Conservation (phyloP, 1,140 invertebrate species). For the Pissodes strobi region DNA sequence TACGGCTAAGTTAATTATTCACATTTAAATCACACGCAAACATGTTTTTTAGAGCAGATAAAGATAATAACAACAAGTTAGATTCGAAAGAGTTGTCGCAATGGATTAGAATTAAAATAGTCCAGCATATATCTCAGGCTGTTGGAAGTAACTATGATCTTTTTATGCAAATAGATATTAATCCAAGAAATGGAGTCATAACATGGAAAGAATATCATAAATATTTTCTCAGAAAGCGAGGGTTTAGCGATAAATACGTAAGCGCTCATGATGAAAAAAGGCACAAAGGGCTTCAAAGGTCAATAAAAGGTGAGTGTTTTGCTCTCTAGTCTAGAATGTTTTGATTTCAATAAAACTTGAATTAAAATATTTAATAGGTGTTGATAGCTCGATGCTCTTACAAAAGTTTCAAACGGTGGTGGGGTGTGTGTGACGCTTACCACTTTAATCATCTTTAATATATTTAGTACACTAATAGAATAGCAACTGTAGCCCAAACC, state of each 20-base stretch:
- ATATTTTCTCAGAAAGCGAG: slow-evolving; percentile 71
- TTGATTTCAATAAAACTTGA: too few relatives aligned
- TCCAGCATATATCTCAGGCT: slow-evolving; percentile 74
- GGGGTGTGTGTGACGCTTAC: too few relatives aligned
- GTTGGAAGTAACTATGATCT: slow-evolving; percentile 73
- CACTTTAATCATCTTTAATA: too few relatives aligned
- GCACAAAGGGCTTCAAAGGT: slow-evolving; percentile 60
- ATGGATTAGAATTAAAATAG: slow-evolving; percentile 76
- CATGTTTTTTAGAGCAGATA: slow-evolving; percentile 76
- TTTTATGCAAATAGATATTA: slow-evolving; percentile 73
- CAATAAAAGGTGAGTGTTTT: slow-evolving; percentile 57
- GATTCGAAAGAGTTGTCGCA: slow-evolving; percentile 68
- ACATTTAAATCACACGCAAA: too few relatives aligned
- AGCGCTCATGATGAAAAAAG: slow-evolving; percentile 69
- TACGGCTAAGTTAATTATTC: too few relatives aligned
- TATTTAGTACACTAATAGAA: too few relatives aligned
- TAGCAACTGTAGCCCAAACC: too few relatives aligned
- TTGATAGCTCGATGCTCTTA: too few relatives aligned
- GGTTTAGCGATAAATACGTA: slow-evolving; percentile 68
- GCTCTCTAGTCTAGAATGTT: too few relatives aligned
- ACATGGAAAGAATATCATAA: slow-evolving; percentile 81
- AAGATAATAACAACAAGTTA: slow-evolving; percentile 64
- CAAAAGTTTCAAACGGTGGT: too few relatives aligned
- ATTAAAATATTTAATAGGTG: too few relatives aligned
- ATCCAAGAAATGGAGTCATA: slow-evolving; percentile 75